phyloP scores from a whole-genome alignment of 2,113 vertebrate genomes.

The Pteropus alecto region DNA sequence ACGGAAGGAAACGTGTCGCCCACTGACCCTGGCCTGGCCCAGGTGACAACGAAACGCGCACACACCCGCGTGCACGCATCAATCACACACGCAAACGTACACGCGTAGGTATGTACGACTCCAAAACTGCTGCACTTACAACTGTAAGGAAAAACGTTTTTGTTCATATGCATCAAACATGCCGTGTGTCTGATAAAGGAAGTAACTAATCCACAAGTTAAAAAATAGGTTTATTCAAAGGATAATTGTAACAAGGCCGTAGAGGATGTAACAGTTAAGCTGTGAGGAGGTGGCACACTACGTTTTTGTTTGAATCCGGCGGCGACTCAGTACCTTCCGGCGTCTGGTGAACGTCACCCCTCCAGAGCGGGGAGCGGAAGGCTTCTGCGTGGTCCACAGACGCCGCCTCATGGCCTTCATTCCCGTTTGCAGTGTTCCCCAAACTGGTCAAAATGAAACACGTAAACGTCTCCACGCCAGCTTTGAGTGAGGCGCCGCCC shows the following conservation, averaged over 20 bases:
- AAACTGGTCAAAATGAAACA: too few species aligned
- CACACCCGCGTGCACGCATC: accelerated
- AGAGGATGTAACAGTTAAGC: not conserved
- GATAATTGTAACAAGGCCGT: not conserved
- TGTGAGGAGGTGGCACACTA: not conserved
- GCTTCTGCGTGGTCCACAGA: too few species aligned
- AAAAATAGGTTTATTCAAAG: not conserved
- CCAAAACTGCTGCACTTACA: not conserved
- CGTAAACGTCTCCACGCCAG: too few species aligned
- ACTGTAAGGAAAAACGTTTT: not conserved
- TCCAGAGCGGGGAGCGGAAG: too few species aligned
- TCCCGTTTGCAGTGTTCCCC: too few species aligned
- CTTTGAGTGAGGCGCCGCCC: too few species aligned
- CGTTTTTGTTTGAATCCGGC: not conserved
- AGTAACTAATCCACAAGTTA: not conserved
- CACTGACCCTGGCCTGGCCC: not conserved
- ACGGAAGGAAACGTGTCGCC: not conserved
- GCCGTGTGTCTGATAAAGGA: not conserved
- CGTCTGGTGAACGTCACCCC: not conserved
- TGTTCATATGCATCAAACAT: not conserved
- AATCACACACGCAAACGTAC: too few species aligned
- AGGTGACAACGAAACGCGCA: accelerated
- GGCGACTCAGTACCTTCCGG: not conserved
- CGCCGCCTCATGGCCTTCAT: too few species aligned
- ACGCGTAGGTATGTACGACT: not conserved